Evolutionary conservation across 2,113 vertebrate genomes (phyloP), one percentile per base, ranked within the genome.

Genomic region (Mus musculus): DNA sequence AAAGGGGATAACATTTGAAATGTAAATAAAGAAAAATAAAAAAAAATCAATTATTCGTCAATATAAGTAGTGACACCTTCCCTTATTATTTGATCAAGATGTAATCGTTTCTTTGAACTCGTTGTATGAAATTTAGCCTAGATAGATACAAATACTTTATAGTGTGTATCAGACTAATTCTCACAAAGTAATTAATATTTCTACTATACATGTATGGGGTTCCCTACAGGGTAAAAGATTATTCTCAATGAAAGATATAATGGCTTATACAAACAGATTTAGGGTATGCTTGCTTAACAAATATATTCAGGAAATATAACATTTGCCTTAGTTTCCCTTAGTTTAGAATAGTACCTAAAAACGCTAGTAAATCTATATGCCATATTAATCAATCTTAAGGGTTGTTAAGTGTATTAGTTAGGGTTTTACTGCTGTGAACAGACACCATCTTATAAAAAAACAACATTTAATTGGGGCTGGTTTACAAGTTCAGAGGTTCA

Each of bases 281-380:
- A 91, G 6, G 17, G 52, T n/a, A 94, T 75, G 75, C 9, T 91
- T 28, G 77, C 54, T 67, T 63, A 52, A 10, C 49, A 86, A 61
- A 33, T 24, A 67, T 75, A 24, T 86, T 93, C 24, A 95, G 33
- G 9, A 88, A 22, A 88, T 5, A 95, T 24, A 9, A 77, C 80
- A 24, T 65, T 86, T 94, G 36, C 84, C n/a, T 77, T 82, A 72
- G 42, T 73, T 95, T 90, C 76, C 49, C 49, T 78, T 67, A 88
- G 26, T 87, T 95, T 26, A 93, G 33, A 91, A 86, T 42, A 86
- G 39, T 77, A 30, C 33, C 72, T 81, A 65, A 88, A 95, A 85
- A 93, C n/a, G 87, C 39, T 39, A 84, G 24, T 59, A 87, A 49
- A 67, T 77, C 91, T 63, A 63, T 84, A 72, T 71, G 54, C 2